Evolutionary conservation across 2,888 invertebrate species (phyloP), one percentile per base, ranked within the genome.

Genomic region (Philopedon plagiatum): DNA sequence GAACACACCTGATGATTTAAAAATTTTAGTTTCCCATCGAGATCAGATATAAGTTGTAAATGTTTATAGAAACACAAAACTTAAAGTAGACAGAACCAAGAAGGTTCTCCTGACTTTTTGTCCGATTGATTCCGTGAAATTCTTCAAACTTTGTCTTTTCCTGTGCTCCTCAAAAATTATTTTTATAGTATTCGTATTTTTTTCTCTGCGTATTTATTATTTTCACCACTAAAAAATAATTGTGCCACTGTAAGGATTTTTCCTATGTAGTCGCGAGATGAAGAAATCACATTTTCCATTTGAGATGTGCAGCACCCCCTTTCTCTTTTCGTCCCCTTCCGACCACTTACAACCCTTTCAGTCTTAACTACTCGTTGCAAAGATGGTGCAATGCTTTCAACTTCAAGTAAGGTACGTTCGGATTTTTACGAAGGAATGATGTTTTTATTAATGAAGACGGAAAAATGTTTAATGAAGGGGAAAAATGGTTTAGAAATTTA

Each of bases 251-350:
- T n/a, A 37, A 54, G 54, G 49, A 60, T 67, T 67, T 64, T 67
- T 67, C 58, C 66, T 56, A 58, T 58, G 49, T 64, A 70, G 64
- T 51, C 80, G 79, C 76, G 79, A 83, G 83, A 85, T 83, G 85
- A 85, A 85, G 85, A 85, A 85, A 85, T 85, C 84, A 83, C 83
- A 85, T 85, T 85, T 85, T 85, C 84, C 84, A 85, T 85, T 85
- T 81, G 81, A 84, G 81, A 81, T 82, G 80, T 68, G 64, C 64
- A 44, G 57, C 41, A 39, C 39, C 56, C 63, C 70, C 77, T 76
- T 74, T 75, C 75, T 69, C 77, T 76, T 73, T 76, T 81, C 80
- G 80, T 80, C 81, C 82, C 49, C 61, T 37, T 21, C 51, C 82
- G 83, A 85, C 84, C 84, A 85, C 85, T 85, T 84, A 85, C 84